Evolutionary conservation across 2,113 vertebrate species (phyloP).

Genomic region (Lepidothrix coronata): DNA sequence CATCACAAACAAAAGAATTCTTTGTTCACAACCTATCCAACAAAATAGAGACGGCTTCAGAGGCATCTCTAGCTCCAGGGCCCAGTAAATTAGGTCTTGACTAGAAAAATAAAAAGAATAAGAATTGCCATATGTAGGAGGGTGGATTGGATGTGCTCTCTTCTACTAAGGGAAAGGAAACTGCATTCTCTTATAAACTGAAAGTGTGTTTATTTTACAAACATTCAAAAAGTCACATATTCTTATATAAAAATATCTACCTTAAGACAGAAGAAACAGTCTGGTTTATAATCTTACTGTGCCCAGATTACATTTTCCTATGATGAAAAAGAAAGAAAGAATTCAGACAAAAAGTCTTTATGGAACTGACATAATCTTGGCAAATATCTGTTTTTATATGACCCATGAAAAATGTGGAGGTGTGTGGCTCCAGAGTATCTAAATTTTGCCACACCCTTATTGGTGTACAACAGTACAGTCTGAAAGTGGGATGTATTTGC

Average conservation of each 20-base stretch:
- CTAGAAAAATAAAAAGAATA: slow-evolving; percentile 28
- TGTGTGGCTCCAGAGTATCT: background rate
- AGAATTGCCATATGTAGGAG: background rate
- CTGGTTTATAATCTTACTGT: background rate
- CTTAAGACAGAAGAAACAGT: background rate
- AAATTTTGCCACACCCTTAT: background rate
- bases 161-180: background rate
- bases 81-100: slow-evolving; percentile 35
- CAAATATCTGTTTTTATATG: background rate
- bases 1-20: slow-evolving; percentile 5
- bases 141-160: background rate
- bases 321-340: background rate
- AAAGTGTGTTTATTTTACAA: background rate
- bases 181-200: background rate
- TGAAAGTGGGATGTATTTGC: background rate
- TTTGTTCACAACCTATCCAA: slow-evolving; percentile 9
- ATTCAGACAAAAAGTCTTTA: background rate
- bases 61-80: slow-evolving; percentile 6
- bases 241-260: background rate
- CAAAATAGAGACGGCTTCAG: slow-evolving; percentile 1
- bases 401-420: background rate
- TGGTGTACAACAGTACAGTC: background rate
- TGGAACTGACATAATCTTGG: background rate
- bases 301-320: background rate
- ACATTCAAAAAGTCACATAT: background rate